Evolutionary conservation across 2,113 vertebrate species (phyloP).

Genomic region (Rutilus rutilus): DNA sequence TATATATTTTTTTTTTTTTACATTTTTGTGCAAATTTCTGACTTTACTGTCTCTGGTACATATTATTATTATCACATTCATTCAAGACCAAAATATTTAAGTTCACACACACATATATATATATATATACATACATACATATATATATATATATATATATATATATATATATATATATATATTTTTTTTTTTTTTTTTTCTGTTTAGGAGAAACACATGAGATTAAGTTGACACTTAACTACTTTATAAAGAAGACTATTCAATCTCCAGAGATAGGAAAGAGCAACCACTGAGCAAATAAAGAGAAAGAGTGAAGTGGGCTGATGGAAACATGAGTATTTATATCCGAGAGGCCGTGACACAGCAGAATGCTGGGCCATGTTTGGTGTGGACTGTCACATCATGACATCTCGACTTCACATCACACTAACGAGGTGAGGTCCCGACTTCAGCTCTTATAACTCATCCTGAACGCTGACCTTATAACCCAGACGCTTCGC

Average conservation of each 20-base stretch:
- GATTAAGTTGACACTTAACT: not conserved
- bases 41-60: not conserved
- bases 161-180: no score
- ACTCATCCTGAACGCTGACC: slow-evolving; percentile 38
- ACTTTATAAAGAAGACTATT: not conserved
- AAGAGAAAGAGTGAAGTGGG: slow-evolving; percentile 9
- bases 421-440: slow-evolving; percentile 58
- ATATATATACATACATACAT: no score
- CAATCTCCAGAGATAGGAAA: not conserved
- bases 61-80: not conserved
- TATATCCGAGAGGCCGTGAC: slow-evolving; percentile 52
- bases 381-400: slow-evolving; percentile 57
- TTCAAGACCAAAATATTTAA: not conserved
- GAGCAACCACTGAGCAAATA: not conserved
- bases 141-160: no score
- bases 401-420: slow-evolving; percentile 62
- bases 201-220: not conserved
- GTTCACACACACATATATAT: no score
- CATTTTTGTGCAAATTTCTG: not conserved
- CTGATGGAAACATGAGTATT: slow-evolving; percentile 49
- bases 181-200: not conserved
- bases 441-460: slow-evolving; percentile 55
- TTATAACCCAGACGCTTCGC: slow-evolving; percentile 25
- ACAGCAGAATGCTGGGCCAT: slow-evolving; percentile 50
- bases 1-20: no score